phyloP scores from a whole-genome alignment of 2,797 vertebrate species.

The Sphenodon punctatus region DNA sequence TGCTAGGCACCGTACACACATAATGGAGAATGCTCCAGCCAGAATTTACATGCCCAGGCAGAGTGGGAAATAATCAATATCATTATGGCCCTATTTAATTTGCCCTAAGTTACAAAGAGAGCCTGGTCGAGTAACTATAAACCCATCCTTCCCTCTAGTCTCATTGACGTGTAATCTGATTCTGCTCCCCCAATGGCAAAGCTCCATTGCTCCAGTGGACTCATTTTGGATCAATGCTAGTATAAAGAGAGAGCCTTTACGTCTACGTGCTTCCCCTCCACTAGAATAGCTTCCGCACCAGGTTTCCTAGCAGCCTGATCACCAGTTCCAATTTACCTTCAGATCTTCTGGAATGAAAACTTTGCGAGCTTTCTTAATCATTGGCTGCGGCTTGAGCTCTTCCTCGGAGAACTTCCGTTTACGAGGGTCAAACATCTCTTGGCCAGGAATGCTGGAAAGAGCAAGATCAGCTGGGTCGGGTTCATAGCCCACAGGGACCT shows the following conservation, averaged over 20 bases:
- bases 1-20: too few species aligned
- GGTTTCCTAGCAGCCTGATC: slow-evolving; percentile 9
- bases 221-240: not conserved
- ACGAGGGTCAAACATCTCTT: slow-evolving; percentile 97
- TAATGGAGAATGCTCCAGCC: too few species aligned
- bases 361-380: slow-evolving; percentile 99
- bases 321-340: slow-evolving; percentile 91
- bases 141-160: not conserved
- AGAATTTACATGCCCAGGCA: too few species aligned
- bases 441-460: slow-evolving; percentile 95
- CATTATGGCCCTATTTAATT: too few species aligned
- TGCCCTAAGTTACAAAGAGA: slow-evolving; percentile 53
- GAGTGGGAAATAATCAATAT: too few species aligned
- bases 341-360: slow-evolving; percentile 95
- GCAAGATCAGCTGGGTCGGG: slow-evolving; percentile 95
- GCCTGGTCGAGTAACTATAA: slow-evolving; percentile 26
- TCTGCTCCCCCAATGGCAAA: not conserved
- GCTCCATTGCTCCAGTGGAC: not conserved
- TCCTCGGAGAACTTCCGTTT: slow-evolving; percentile 95
- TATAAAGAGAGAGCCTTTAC: not conserved
- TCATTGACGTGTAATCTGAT: not conserved
- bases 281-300: not conserved
- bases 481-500: slow-evolving; percentile 91
- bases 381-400: slow-evolving; percentile 96
- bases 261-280: too few species aligned